These are phyloP conservation scores for Marmota monax DNA, from an alignment of 2,113 vertebrate genomes.

Conservation along the genomic window DNA sequence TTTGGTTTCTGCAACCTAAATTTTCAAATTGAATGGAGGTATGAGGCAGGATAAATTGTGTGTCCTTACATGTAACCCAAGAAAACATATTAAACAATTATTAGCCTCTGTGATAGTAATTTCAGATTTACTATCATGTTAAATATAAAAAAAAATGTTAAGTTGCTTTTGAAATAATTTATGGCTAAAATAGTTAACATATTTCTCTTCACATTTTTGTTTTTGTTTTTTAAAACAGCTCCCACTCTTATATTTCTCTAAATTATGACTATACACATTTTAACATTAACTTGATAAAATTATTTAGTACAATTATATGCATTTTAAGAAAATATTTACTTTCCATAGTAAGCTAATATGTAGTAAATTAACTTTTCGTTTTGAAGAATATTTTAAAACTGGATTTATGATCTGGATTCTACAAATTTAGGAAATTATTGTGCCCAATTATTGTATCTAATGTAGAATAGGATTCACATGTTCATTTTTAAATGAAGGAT, in stretches of 20 bases:
- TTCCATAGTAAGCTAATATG: neutral
- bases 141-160: neutral
- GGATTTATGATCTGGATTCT: neutral
- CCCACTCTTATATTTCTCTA: conserved; percentile 58
- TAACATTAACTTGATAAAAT: conserved; percentile 7
- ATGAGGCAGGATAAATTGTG: neutral
- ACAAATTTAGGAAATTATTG: neutral
- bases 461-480: neutral
- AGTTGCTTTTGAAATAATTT: conserved; percentile 31
- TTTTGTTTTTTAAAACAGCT: conserved; percentile 47
- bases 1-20: neutral
- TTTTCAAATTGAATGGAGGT: neutral
- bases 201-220: conserved; percentile 59
- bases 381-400: conserved; percentile 28
- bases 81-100: neutral
- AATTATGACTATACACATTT: conserved; percentile 17
- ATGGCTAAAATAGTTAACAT: neutral
- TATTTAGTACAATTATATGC: neutral
- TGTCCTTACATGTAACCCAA: neutral
- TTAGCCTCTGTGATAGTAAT: neutral
- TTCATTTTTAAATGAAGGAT: conserved; percentile 44
- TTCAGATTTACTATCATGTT: conserved; percentile 12
- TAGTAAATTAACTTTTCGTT: neutral
- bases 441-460: neutral
- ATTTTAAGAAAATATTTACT: conserved; percentile 46